These are phyloP conservation scores for Limnephilus lunatus DNA, from an alignment of 2,888 invertebrate genomes.

Conservation along the genomic window DNA sequence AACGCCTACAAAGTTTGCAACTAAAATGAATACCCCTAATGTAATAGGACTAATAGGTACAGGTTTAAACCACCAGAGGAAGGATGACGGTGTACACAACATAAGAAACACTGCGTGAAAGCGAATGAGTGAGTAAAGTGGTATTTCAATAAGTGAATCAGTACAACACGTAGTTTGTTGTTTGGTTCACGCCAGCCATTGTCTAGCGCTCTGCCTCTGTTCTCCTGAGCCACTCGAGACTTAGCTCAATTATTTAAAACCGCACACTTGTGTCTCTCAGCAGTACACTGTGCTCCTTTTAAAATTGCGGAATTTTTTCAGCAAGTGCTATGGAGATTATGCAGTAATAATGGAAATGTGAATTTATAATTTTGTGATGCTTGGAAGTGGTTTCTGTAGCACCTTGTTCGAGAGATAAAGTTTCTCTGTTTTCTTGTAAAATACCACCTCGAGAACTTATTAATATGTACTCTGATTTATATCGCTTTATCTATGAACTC, in stretches of 20 bases:
- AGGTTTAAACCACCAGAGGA: background rate
- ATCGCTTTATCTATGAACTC: too few species aligned
- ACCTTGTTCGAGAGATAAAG: background rate
- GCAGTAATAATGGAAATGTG: background rate
- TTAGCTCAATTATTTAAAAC: conserved; percentile 51
- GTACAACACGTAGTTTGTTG: conserved; percentile 26
- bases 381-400: background rate
- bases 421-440: background rate
- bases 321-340: background rate
- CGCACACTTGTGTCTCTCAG: conserved; percentile 5
- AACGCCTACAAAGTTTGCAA: background rate
- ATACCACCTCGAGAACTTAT: background rate
- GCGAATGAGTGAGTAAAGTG: conserved; percentile 16
- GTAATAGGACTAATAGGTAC: background rate
- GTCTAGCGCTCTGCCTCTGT: conserved; percentile 1
- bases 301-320: background rate
- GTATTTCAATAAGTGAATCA: conserved; percentile 41
- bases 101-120: background rate
- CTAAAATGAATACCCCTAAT: background rate
- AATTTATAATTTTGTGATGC: background rate
- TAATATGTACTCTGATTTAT: too few species aligned
- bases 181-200: background rate
- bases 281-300: background rate
- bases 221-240: conserved; percentile 39
- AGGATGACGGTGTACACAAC: background rate